Percentiles rank a stretch among this genome's conserved stretches.
Evolutionary conservation across 2,888 invertebrate genomes (phyloP).

Genomic region (Epiblema foenella): DNA sequence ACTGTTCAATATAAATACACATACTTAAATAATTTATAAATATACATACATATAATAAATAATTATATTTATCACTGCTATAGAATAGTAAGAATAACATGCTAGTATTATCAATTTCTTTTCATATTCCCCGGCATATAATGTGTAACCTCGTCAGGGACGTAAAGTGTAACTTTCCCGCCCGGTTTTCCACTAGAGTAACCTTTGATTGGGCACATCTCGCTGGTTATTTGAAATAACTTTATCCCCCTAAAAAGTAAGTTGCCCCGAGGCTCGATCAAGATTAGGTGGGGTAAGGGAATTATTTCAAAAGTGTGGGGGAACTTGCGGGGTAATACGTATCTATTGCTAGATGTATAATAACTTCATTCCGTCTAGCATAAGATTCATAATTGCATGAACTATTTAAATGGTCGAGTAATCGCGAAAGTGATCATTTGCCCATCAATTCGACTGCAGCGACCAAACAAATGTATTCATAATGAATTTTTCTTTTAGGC

Average conservation of each 20-base stretch:
- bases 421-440: not conserved
- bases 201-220: constrained; percentile 62
- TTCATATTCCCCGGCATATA: constrained; percentile 1
- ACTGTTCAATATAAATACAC: too few relatives aligned
- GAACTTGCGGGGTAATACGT: constrained; percentile 8
- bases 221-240: constrained; percentile 65
- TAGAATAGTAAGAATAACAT: too few relatives aligned
- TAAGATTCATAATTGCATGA: not conserved
- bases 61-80: too few relatives aligned
- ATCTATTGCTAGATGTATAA: not conserved
- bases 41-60: too few relatives aligned
- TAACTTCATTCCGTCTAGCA: not conserved
- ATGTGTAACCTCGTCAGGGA: constrained; percentile 27
- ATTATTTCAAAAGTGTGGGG: constrained; percentile 28
- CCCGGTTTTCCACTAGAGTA: constrained; percentile 53
- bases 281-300: constrained; percentile 50
- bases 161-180: constrained; percentile 40
- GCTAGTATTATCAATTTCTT: not conserved
- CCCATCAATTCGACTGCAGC: not conserved
- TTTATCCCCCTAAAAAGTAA: constrained; percentile 61
- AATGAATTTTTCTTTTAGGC: too few relatives aligned
- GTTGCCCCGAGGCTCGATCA: constrained; percentile 52
- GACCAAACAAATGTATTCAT: not conserved
- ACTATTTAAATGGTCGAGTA: not conserved
- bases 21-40: too few relatives aligned